These are phyloP conservation scores for Drosophila erecta DNA, from an alignment of 1,140 invertebrate species.

Conservation along the genomic window DNA sequence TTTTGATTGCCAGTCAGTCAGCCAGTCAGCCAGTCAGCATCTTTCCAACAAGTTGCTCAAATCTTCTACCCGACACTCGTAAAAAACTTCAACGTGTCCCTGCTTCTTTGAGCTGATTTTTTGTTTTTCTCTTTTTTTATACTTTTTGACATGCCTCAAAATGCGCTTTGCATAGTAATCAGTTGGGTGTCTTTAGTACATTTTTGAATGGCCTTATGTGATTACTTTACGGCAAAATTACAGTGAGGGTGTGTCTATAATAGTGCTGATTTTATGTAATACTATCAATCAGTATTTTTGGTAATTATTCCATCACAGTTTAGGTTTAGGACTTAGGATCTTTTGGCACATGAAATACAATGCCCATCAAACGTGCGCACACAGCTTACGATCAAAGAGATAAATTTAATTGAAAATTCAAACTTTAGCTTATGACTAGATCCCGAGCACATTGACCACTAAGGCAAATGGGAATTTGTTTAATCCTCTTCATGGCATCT, in stretches of 20 bases:
- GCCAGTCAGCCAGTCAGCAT: constrained; percentile 42
- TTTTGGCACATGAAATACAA: too few species aligned
- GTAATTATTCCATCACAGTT: too few species aligned
- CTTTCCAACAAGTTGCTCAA: constrained; percentile 31
- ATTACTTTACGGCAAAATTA: constrained; percentile 11
- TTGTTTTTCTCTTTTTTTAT: constrained; percentile 2
- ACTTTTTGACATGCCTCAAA: constrained; percentile 33
- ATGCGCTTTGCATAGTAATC: constrained; percentile 48
- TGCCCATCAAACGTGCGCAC: too few species aligned
- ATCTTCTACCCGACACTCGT: constrained; percentile 29
- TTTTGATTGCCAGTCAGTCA: constrained; percentile 63
- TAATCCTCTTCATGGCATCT: background rate
- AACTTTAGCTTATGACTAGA: background rate
- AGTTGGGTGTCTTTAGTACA: constrained; percentile 14
- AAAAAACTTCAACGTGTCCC: constrained; percentile 29
- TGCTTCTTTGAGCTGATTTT: constrained; percentile 10
- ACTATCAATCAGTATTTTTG: too few species aligned
- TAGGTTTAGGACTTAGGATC: too few species aligned
- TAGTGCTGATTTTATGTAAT: background rate
- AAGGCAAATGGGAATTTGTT: background rate
- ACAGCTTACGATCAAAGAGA: too few species aligned
- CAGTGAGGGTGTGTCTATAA: background rate
- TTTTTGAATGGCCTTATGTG: constrained; percentile 4
- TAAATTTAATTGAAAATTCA: background rate
- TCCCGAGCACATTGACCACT: background rate